Evolutionary conservation across 1,140 invertebrate genomes (phyloP), one percentile per base, ranked within the genome.

Genomic region (Hydropsyche tenuis): DNA sequence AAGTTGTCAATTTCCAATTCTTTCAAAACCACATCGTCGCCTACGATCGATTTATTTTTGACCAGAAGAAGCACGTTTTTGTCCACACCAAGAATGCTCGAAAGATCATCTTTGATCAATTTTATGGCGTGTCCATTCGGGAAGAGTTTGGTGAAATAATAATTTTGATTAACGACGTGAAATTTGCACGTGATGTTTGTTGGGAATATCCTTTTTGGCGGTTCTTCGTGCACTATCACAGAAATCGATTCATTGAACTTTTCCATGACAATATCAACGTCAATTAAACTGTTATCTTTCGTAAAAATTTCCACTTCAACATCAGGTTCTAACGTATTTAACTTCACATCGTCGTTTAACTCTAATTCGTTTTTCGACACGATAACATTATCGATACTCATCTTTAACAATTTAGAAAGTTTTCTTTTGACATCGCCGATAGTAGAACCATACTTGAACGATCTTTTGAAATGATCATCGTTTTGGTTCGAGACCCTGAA

Each of bases 1-100:
- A 83, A 85, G 69, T 82, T 82, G 76, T 86, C 83, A 65, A 84
- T 85, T 72, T 85, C 84, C 18, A 86, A 78, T 69, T 85, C 82
- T 37, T 81, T 73, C 46, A 85, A 73, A 11, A 80, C 78, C 79
- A 82, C 81, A 1, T 81, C 79, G 73, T 85, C 83, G 73, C 82
- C 81, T 12, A 86, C 53, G 4, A 81, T 79, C 18, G 75, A 73
- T 42, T 85, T 82, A 66, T 80, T 79, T 75, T 83, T 78, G 27
- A 85, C 71, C 6, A 85, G 60, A 2, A 86, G 80, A 20, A 86
- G 68, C 60, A 81, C 81, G 22, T 81, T 79, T 4, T 78, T 80
- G 18, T 81, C 81, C 7, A 81, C 75, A 79, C 79, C 78, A 74
- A 86, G 83, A 12, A 84, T 74, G n/a, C 79, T 80, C 5, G 76